Percentiles rank a stretch among this genome's conserved stretches.
These are phyloP conservation scores for Elaphurus davidianus DNA, from an alignment of 2,113 vertebrate species.

Conservation along the genomic window DNA sequence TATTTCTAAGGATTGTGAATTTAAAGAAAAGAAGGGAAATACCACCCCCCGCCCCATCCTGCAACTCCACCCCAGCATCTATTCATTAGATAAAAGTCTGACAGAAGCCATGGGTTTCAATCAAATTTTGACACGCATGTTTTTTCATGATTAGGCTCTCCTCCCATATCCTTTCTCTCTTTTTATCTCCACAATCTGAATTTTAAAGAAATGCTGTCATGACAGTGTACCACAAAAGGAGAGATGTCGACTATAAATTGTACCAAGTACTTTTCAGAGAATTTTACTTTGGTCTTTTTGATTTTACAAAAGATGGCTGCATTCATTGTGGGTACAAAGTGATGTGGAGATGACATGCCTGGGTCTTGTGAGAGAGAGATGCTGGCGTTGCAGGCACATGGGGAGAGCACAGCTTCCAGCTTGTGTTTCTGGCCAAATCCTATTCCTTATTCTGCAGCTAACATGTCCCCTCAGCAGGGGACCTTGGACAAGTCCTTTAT, in stretches of 20 bases:
- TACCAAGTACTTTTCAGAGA: not conserved
- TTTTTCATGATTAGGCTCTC: not conserved
- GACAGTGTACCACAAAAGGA: not conserved
- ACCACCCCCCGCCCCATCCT: not conserved
- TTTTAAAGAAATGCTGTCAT: not conserved
- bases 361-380: not conserved
- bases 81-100: not conserved
- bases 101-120: not conserved
- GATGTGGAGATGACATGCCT: not conserved
- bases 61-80: not conserved
- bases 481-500: not conserved
- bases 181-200: not conserved
- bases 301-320: not conserved
- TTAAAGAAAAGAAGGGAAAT: not conserved
- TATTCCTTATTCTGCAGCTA: not conserved
- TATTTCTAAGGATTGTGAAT: not conserved
- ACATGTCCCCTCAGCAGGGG: accelerated
- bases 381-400: not conserved
- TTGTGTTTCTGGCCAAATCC: not conserved
- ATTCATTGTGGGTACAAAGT: not conserved
- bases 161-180: not conserved
- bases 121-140: not conserved
- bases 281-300: not conserved
- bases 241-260: not conserved
- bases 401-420: not conserved